phyloP scores from a whole-genome alignment of 2,113 vertebrate genomes.

The Ascaphus truei region DNA sequence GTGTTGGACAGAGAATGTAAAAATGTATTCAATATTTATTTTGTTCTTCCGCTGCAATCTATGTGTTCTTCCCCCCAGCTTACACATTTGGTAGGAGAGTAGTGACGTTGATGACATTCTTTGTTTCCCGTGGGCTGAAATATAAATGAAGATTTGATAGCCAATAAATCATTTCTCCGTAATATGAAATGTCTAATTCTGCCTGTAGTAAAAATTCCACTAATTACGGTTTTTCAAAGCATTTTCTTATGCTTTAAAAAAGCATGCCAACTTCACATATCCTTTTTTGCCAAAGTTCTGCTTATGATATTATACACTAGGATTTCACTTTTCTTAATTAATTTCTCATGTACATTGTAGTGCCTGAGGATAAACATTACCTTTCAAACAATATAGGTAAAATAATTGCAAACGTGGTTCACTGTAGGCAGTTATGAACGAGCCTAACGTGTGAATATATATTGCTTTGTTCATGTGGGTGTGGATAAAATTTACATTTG shows the following conservation, averaged over 20 bases:
- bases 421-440: not conserved
- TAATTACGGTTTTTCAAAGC: constrained; percentile 24
- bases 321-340: constrained; percentile 16
- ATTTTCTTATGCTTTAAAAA: not conserved
- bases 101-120: constrained; percentile 1
- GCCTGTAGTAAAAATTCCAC: constrained; percentile 6
- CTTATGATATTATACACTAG: not conserved
- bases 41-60: not conserved
- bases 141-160: constrained; percentile 17
- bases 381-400: constrained; percentile 6
- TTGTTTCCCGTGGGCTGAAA: constrained; percentile 17
- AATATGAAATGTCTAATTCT: constrained; percentile 9
- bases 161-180: constrained; percentile 24
- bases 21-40: not conserved
- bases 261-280: not conserved
- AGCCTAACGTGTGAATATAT: not conserved
- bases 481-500: not conserved
- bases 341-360: not conserved
- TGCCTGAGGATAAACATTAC: constrained; percentile 9
- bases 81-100: constrained; percentile 3
- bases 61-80: not conserved
- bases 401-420: not conserved
- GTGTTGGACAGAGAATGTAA: not conserved
- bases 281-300: not conserved
- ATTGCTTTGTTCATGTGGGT: not conserved